A percentile compares a stretch with the other conserved stretches of the same genome.
These are phyloP conservation scores for Lithophane leautieri DNA, from an alignment of 2,888 invertebrate genomes.

Conservation along the genomic window DNA sequence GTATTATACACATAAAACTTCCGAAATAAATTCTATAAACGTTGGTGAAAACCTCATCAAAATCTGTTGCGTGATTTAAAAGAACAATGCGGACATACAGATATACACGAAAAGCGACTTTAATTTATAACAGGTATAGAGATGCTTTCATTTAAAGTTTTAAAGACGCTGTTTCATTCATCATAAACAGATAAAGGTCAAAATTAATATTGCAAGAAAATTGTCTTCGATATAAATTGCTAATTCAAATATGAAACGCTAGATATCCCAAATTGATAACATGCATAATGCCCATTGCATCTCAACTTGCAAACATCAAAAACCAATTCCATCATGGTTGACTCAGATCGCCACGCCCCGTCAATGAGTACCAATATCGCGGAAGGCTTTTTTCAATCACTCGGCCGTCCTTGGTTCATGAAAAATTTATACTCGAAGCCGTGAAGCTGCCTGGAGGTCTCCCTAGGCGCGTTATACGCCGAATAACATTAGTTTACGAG, in stretches of 20 bases:
- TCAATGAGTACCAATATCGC: conserved; percentile 80
- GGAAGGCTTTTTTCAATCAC: conserved; percentile 86
- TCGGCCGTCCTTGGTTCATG: conserved; percentile 84
- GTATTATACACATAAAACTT: too few species aligned
- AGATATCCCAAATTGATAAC: neutral
- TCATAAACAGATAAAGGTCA: neutral
- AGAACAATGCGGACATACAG: too few species aligned
- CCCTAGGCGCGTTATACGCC: conserved; percentile 81
- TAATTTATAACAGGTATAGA: neutral
- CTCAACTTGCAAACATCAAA: conserved; percentile 39
- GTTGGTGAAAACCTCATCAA: too few species aligned
- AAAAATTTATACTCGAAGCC: conserved; percentile 84
- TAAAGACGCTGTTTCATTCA: neutral
- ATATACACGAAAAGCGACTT: too few species aligned
- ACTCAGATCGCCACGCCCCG: conserved; percentile 68
- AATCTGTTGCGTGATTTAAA: too few species aligned
- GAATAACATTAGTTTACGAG: conserved; percentile 88
- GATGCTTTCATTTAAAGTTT: neutral
- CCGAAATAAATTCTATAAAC: too few species aligned
- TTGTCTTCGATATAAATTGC: neutral
- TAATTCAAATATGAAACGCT: neutral
- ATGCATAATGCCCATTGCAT: conserved; percentile 21
- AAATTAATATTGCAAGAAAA: neutral
- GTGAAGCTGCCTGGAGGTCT: conserved; percentile 69
- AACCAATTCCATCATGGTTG: conserved; percentile 50